Conservation (phyloP, 92 coral and sea anemone species). For the Heteractis magnifica region DNA sequence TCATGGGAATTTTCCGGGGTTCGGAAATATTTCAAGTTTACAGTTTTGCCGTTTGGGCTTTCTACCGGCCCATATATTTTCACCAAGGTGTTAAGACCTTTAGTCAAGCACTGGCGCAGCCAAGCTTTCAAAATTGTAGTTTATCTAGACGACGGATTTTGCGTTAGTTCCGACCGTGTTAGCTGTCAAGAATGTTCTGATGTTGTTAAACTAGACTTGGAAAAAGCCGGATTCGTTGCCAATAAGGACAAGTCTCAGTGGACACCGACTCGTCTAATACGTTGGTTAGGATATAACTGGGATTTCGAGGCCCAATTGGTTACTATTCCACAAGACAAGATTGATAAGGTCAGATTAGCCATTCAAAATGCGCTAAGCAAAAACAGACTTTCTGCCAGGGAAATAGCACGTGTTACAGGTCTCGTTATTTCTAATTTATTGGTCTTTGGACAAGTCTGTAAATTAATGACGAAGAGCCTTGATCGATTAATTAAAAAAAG, state of each 20-base stretch:
- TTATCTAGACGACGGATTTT: conserved; percentile 34
- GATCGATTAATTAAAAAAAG: conserved; percentile 28
- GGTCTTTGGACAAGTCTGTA: conserved; percentile 8
- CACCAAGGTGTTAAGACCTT: conserved; percentile 37
- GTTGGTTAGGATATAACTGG: conserved; percentile 38
- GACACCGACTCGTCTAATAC: conserved; percentile 30
- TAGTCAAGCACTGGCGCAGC: conserved; percentile 40
- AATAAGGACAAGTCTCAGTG: conserved; percentile 39
- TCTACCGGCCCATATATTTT: conserved; percentile 47
- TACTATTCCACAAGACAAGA: no score
- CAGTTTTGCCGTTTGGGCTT: conserved; percentile 46
- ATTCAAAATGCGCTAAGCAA: no score
- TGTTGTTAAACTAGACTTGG: conserved; percentile 12
- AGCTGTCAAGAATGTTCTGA: neutral
- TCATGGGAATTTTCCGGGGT: conserved; percentile 33
- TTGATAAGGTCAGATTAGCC: no score
- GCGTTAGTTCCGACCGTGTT: neutral
- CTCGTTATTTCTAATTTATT: no score
- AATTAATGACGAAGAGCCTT: conserved; percentile 32
- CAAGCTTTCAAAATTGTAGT: conserved; percentile 30
- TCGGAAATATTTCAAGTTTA: conserved; percentile 15
- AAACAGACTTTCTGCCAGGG: no score
- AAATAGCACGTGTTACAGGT: neutral
- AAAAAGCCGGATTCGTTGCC: neutral
- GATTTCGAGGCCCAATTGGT: no score